Conservation (phyloP, 2,888 invertebrate species). For the Apodemia zela region DNA sequence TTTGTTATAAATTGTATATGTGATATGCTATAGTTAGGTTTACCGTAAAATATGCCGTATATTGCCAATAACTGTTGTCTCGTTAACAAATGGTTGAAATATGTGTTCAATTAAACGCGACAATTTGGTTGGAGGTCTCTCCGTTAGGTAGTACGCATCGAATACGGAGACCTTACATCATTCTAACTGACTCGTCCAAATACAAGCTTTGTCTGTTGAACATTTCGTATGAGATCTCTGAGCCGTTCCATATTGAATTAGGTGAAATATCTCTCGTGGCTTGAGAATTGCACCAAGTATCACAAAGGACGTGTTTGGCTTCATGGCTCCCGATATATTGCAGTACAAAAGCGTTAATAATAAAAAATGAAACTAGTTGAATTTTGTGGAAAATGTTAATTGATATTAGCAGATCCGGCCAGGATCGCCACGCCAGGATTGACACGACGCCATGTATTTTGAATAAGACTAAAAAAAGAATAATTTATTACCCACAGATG, state of each 20-base stretch:
- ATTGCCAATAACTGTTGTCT: slow-evolving; percentile 59
- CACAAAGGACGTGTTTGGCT: background rate
- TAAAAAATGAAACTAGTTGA: no score
- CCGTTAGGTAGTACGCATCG: slow-evolving; percentile 48
- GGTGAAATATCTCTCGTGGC: background rate
- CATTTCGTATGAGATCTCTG: slow-evolving; percentile 2
- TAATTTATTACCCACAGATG: no score
- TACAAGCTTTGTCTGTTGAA: slow-evolving; percentile 23
- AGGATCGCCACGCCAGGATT: no score
- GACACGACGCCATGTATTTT: no score
- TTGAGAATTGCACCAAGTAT: background rate
- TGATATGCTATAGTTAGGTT: background rate
- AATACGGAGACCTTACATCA: slow-evolving; percentile 41
- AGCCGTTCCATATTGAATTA: slow-evolving; percentile 16
- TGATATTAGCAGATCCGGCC: no score
- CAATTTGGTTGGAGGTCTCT: slow-evolving; percentile 57
- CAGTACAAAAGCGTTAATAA: background rate
- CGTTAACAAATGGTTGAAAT: slow-evolving; percentile 63
- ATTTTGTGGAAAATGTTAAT: no score
- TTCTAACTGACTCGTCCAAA: slow-evolving; percentile 34
- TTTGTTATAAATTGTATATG: background rate
- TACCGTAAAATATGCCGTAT: background rate
- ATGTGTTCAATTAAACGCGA: slow-evolving; percentile 70
- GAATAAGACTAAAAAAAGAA: no score
- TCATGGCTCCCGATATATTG: background rate